These are phyloP conservation scores for Actinia tenebrosa DNA, from an alignment of 64 coral and sea anemone genomes.

Conservation along the genomic window DNA sequence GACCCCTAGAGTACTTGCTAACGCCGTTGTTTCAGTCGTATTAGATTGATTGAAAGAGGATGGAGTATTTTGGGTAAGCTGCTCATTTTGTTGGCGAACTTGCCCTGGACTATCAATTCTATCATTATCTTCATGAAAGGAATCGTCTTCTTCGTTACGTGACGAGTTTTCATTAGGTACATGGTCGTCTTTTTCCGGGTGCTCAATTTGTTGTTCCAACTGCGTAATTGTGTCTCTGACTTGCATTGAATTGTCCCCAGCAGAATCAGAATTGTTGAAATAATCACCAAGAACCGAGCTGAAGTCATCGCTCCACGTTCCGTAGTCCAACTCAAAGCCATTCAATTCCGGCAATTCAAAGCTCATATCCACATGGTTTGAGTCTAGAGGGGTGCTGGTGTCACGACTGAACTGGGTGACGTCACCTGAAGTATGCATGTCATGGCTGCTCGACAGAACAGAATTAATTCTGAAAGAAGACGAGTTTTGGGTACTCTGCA, in stretches of 20 bases:
- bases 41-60: background rate
- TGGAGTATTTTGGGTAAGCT: background rate
- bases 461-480: background rate
- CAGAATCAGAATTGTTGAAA: background rate
- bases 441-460: background rate
- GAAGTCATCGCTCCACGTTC: background rate
- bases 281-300: slow-evolving; percentile 9
- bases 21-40: background rate
- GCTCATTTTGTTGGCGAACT: background rate
- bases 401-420: background rate
- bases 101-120: background rate
- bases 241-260: background rate
- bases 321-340: slow-evolving; percentile 9
- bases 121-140: background rate
- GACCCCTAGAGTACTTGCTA: background rate
- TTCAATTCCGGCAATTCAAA: background rate
- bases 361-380: slow-evolving; percentile 9
- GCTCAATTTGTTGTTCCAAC: background rate
- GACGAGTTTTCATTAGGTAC: background rate
- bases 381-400: slow-evolving; percentile 7
- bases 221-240: background rate
- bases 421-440: slow-evolving; percentile 6
- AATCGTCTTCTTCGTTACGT: background rate
- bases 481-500: background rate
- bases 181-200: background rate